These are phyloP conservation scores for Neosalanx taihuensis DNA, from an alignment of 2,797 vertebrate species.

Conservation along the genomic window DNA sequence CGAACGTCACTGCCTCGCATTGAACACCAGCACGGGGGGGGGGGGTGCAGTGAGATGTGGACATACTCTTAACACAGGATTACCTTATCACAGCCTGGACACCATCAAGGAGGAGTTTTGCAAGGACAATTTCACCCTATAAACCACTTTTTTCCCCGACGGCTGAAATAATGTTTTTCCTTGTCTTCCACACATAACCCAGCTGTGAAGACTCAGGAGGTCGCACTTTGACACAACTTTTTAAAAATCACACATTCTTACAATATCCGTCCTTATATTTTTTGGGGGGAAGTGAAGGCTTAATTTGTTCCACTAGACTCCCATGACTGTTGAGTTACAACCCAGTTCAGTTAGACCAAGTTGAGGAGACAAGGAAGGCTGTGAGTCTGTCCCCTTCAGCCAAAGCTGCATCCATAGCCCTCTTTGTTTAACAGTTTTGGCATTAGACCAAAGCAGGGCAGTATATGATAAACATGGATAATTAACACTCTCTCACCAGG, in stretches of 20 bases:
- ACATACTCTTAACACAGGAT: slow-evolving; percentile 12
- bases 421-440: slow-evolving; percentile 35
- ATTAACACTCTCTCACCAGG: slow-evolving; percentile 59
- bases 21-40: slow-evolving; percentile 28
- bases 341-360: not conserved
- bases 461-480: slow-evolving; percentile 47
- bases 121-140: no score
- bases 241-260: no score
- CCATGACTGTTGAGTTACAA: no score
- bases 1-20: slow-evolving; percentile 11
- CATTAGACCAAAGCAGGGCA: slow-evolving; percentile 30
- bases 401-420: slow-evolving; percentile 20
- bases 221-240: no score
- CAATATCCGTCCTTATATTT: no score
- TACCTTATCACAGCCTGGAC: not conserved
- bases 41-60: slow-evolving; percentile 12
- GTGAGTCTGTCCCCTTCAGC: not conserved
- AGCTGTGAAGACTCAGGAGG: no score
- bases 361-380: not conserved
- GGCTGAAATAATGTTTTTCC: no score
- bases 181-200: no score
- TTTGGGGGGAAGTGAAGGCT: no score
- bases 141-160: no score
- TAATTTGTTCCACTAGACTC: no score
- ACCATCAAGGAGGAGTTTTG: no score